phyloP scores from a whole-genome alignment of 53 echinoderm and acorn worm species.

The Crossaster papposus region DNA sequence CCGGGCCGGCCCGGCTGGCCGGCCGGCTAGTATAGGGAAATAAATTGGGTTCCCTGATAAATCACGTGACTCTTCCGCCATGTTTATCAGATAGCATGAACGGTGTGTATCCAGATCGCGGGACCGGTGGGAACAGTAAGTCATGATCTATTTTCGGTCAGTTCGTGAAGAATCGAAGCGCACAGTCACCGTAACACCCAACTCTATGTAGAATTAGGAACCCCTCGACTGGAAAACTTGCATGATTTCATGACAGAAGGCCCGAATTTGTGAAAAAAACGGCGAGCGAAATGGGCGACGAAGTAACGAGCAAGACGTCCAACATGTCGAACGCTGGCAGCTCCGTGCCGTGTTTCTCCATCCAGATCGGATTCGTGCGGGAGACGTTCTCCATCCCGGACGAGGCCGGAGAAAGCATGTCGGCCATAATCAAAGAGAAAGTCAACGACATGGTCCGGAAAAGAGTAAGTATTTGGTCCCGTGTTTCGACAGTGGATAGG shows the following conservation, averaged over 20 bases:
- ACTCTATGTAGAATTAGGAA: constrained; percentile 7
- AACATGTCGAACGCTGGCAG: constrained; percentile 49
- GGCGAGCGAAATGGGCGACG: constrained; percentile 45
- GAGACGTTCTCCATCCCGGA: constrained; percentile 82
- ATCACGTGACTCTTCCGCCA: constrained; percentile 81
- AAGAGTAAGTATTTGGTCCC: constrained; percentile 35
- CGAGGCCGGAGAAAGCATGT: constrained; percentile 65
- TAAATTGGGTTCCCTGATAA: constrained; percentile 27
- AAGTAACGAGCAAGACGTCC: constrained; percentile 50
- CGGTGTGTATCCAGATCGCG: constrained; percentile 2
- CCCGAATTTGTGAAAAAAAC: not conserved
- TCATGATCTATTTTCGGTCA: constrained; percentile 4
- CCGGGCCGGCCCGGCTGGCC: too few relatives aligned
- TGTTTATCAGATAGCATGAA: constrained; percentile 71
- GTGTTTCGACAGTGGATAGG: not conserved
- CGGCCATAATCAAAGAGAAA: constrained; percentile 51
- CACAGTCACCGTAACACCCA: not conserved
- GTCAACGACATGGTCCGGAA: constrained; percentile 58
- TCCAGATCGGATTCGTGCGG: constrained; percentile 93
- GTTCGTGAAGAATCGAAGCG: not conserved
- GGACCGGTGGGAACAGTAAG: not conserved
- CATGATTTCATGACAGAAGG: constrained; percentile 7
- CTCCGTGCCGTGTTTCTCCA: constrained; percentile 65
- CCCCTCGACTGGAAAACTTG: constrained; percentile 14
- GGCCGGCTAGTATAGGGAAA: too few relatives aligned